phyloP scores from a whole-genome alignment of 2,888 invertebrate genomes.

The Schizotus pectinicornis region DNA sequence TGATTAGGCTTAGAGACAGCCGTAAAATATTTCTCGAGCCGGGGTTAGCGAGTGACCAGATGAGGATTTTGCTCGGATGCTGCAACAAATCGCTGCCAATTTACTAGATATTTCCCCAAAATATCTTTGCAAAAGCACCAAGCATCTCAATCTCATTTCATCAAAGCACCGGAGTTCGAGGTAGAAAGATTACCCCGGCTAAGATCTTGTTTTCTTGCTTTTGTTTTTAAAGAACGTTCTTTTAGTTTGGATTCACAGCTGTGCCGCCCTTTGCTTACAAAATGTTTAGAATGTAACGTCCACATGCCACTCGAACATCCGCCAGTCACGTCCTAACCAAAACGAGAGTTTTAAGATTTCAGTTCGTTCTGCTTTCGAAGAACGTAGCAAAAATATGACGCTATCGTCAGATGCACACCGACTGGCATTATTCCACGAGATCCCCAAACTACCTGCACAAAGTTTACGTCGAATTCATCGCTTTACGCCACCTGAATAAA shows the following conservation, averaged over 20 bases:
- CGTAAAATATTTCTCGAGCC: background rate
- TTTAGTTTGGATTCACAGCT: slow-evolving; percentile 41
- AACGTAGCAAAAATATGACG: slow-evolving; percentile 47
- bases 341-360: slow-evolving; percentile 44
- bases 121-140: slow-evolving; percentile 18
- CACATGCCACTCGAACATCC: slow-evolving; percentile 16
- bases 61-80: slow-evolving; percentile 22
- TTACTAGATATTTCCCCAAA: slow-evolving; percentile 36
- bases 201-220: slow-evolving; percentile 47
- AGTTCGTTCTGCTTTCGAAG: slow-evolving; percentile 45
- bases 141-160: slow-evolving; percentile 36
- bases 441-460: slow-evolving; percentile 15
- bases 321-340: slow-evolving; percentile 40
- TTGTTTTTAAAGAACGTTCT: slow-evolving; percentile 45
- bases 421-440: slow-evolving; percentile 22
- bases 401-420: slow-evolving; percentile 24
- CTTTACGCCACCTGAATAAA: slow-evolving; percentile 14
- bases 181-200: slow-evolving; percentile 39
- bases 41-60: background rate
- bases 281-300: slow-evolving; percentile 29
- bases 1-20: no score
- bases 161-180: slow-evolving; percentile 40
- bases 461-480: slow-evolving; percentile 16
- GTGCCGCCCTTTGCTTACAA: slow-evolving; percentile 34
- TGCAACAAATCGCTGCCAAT: slow-evolving; percentile 43